phyloP scores from a whole-genome alignment of 2,797 vertebrate genomes.

The Spizella passerina region DNA sequence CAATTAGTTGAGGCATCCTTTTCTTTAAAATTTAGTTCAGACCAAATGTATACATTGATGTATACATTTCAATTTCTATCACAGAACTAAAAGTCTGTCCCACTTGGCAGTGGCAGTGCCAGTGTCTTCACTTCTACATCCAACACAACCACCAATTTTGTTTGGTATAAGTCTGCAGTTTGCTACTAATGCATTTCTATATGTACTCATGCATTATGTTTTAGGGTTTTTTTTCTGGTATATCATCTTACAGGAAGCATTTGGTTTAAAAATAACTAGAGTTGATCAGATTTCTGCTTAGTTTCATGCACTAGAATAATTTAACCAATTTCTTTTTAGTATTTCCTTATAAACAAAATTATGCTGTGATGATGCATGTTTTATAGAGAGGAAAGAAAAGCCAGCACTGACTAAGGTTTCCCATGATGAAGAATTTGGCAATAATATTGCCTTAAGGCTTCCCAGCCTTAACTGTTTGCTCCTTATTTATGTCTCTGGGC shows the following conservation, averaged over 20 bases:
- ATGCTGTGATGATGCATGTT: neutral
- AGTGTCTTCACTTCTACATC: neutral
- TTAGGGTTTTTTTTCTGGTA: neutral
- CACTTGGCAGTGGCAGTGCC: neutral
- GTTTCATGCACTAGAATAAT: neutral
- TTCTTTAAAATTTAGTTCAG: neutral
- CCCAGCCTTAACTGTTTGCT: neutral
- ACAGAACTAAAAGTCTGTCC: neutral
- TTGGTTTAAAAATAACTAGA: neutral
- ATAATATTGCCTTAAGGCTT: neutral
- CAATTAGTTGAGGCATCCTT: neutral
- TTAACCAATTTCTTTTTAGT: neutral
- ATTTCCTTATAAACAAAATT: neutral
- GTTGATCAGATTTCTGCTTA: neutral
- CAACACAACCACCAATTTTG: neutral
- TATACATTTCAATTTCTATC: neutral
- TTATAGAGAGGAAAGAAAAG: neutral
- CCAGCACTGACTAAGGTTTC: neutral
- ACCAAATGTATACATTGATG: too few relatives aligned
- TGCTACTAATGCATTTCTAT: neutral
- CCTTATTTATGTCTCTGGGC: neutral
- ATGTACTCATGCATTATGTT: accelerated
- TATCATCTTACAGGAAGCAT: neutral
- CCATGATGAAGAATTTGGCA: neutral
- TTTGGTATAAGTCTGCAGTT: neutral